A percentile compares a stretch with the other conserved stretches of the same genome.
Evolutionary conservation across 2,113 vertebrate species (phyloP).

Genomic region (Saguinus imperator): DNA sequence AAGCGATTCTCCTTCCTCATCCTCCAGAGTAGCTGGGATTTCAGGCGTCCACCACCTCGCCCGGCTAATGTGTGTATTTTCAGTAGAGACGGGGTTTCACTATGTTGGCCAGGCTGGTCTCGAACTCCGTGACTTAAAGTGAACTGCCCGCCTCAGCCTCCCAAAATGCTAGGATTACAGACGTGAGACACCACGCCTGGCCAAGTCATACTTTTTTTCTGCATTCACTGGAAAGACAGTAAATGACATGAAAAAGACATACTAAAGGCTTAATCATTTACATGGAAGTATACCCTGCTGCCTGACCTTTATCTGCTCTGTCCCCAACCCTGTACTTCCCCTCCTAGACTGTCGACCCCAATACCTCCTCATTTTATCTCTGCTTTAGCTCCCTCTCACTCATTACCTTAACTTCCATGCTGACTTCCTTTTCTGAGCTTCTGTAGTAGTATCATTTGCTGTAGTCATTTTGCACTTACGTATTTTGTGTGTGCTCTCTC

Average conservation of each 20-base stretch:
- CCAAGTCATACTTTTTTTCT: background rate
- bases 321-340: background rate
- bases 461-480: background rate
- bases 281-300: background rate
- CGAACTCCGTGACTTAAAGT: too few relatives aligned
- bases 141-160: too few relatives aligned
- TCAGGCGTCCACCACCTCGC: too few relatives aligned
- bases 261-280: background rate
- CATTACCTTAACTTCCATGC: background rate
- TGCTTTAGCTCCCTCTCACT: background rate
- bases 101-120: too few relatives aligned
- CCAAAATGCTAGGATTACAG: too few relatives aligned
- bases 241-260: background rate
- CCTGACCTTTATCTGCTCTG: background rate
- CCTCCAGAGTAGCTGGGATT: too few relatives aligned
- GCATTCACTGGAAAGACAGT: background rate
- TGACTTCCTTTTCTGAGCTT: slow-evolving; percentile 28
- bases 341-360: background rate
- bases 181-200: too few relatives aligned
- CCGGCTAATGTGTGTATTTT: too few relatives aligned
- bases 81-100: too few relatives aligned
- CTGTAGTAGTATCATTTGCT: background rate
- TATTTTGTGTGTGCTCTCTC: too few relatives aligned
- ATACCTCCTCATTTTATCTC: background rate
- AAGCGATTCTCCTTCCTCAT: too few relatives aligned